A percentile compares a stretch with the other conserved stretches of the same genome.
These are phyloP conservation scores for Latrodectus hesperus DNA, from an alignment of 2,888 invertebrate genomes.

Conservation along the genomic window DNA sequence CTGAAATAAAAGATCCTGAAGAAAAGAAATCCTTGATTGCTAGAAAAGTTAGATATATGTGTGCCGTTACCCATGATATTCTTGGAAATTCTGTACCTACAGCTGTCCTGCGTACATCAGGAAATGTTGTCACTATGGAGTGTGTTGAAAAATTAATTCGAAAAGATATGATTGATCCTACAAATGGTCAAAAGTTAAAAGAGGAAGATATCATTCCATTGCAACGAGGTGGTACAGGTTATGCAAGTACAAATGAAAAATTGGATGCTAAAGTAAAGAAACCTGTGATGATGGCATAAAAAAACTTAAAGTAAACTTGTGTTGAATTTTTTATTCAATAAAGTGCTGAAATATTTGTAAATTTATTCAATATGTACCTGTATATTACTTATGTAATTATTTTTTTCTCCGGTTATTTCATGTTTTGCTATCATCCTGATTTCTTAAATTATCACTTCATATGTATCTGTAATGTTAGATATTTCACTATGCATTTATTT, in stretches of 20 bases:
- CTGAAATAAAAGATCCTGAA: conserved; percentile 89
- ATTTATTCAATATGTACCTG: no score
- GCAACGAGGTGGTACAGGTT: conserved; percentile 97
- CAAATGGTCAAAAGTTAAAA: conserved; percentile 86
- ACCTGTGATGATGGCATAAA: conserved; percentile 72
- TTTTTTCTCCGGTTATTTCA: no score
- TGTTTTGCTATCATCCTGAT: no score
- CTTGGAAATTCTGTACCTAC: conserved; percentile 93
- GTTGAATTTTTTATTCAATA: no score
- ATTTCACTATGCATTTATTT: no score
- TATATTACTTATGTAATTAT: no score
- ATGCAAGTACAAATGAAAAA: conserved; percentile 88
- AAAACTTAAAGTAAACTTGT: background rate
- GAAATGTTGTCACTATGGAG: conserved; percentile 95
- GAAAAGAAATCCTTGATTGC: conserved; percentile 89
- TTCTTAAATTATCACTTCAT: no score
- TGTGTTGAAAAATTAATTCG: conserved; percentile 97
- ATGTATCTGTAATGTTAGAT: no score
- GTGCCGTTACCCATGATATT: conserved; percentile 96
- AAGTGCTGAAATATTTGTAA: no score
- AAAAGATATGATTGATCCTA: conserved; percentile 96
- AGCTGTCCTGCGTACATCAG: conserved; percentile 91
- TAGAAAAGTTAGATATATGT: conserved; percentile 95
- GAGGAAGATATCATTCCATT: conserved; percentile 94
- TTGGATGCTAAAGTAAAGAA: conserved; percentile 79